Evolutionary conservation across 2,888 invertebrate genomes (phyloP).

Genomic region (Andrena camellia): DNA sequence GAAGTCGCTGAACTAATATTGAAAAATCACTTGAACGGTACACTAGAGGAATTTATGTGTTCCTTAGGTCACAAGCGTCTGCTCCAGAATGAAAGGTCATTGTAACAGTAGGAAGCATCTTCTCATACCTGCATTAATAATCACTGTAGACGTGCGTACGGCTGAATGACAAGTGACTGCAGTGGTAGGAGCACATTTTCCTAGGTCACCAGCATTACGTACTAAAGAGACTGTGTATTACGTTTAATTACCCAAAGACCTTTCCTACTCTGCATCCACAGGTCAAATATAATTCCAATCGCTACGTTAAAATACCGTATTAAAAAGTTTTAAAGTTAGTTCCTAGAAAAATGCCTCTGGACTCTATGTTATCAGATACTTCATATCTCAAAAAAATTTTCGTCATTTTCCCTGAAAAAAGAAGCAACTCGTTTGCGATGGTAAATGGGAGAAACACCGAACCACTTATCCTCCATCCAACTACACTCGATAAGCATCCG

Average conservation of each 20-base stretch:
- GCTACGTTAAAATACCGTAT: background rate
- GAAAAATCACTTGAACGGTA: background rate
- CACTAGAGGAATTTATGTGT: background rate
- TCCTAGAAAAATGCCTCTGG: background rate
- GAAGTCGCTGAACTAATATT: background rate
- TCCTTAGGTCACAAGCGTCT: background rate
- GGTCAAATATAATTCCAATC: background rate
- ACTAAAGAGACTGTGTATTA: background rate
- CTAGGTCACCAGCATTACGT: background rate
- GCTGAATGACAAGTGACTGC: background rate
- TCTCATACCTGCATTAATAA: background rate
- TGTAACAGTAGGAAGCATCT: background rate
- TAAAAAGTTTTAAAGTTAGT: background rate
- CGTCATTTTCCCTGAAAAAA: no score
- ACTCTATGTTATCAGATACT: no score
- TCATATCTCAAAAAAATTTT: no score
- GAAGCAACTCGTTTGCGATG: no score
- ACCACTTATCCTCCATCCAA: no score
- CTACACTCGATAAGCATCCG: no score
- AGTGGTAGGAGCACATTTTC: background rate
- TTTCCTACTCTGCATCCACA: background rate
- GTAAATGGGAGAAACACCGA: no score
- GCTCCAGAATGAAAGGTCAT: background rate
- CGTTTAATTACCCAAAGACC: background rate
- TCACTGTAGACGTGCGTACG: background rate